Conservation (phyloP, 2,888 invertebrate species). For the Lobophora halterata region DNA sequence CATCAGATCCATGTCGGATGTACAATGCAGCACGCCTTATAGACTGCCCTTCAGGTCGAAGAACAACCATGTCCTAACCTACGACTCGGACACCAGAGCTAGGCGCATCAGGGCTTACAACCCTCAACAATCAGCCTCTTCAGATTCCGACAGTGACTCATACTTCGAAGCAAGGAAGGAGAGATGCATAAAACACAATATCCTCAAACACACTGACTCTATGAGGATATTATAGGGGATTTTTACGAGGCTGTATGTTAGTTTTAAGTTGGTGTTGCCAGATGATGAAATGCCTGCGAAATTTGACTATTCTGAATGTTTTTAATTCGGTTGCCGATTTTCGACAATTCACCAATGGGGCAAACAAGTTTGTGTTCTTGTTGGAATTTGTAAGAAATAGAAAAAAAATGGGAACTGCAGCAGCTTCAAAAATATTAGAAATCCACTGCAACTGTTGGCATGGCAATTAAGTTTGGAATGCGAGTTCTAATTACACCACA, state of each 20-base stretch:
- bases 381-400: too few species aligned
- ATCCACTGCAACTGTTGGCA: too few species aligned
- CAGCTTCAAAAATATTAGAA: too few species aligned
- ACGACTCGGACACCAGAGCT: conserved; percentile 68
- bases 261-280: conserved; percentile 34
- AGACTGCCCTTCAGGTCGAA: conserved; percentile 59
- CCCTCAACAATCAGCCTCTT: conserved; percentile 57
- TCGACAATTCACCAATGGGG: too few species aligned
- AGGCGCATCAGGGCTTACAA: conserved; percentile 55
- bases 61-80: conserved; percentile 58
- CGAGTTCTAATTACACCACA: too few species aligned
- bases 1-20: conserved; percentile 75
- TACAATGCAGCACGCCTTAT: conserved; percentile 71
- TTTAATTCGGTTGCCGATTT: too few species aligned
- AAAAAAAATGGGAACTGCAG: too few species aligned
- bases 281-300: neutral
- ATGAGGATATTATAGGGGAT: conserved; percentile 67
- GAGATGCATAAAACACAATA: conserved; percentile 59
- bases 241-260: conserved; percentile 56
- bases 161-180: conserved; percentile 54
- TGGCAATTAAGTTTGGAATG: too few species aligned
- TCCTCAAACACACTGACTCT: conserved; percentile 69
- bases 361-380: too few species aligned
- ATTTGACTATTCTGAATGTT: too few species aligned
- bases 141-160: conserved; percentile 68